Evolutionary conservation across 2,888 invertebrate genomes (phyloP), one percentile per base, ranked within the genome.

Genomic region (Sympetrum striolatum): DNA sequence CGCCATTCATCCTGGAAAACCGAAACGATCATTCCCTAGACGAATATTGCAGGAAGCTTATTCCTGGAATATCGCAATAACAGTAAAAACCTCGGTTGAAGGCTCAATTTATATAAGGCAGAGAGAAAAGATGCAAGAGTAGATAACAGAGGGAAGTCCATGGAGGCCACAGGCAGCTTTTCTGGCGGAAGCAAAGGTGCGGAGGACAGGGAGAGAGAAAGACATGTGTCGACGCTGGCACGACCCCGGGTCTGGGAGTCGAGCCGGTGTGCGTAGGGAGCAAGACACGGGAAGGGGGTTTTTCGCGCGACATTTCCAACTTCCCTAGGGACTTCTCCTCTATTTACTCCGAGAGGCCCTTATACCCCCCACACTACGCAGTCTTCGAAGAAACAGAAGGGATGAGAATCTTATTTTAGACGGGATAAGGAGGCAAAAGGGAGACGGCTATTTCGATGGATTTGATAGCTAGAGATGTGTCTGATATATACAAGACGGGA

Each of bases 401-500:
- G 31, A 73, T 25, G 73, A 73, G 37, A 86, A 60, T 86, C 86
- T 86, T 86, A 86, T 86, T 86, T 86, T 86, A 86, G 86, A 86
- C 86, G 86, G 37, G 37, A 86, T 60, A 86, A 86, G 86, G 86
- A 60, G 60, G 86, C 86, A 37, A 86, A 37, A 86, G 60, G 48
- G 86, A 60, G 64, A 86, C 58, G 86, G 86, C 86, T 86, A 86
- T 86, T 86, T 86, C 86, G 86, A 86, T 86, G 60, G 86, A 86
- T 86, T 86, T 86, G 86, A 86, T 86, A 60, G 86, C 86, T 86
- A 60, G 86, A 86, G 86, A 86, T 86, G 86, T 64, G 86, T 86
- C 64, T 86, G 86, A 86, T 86, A 86, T 86, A 86, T 60, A 86
- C 86, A 86, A 86, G 82, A 82, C 82, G 82, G 53, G 58, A 82